A percentile compares a stretch with the other conserved stretches of the same genome.
Conservation (phyloP, 2,888 invertebrate species). For the Steinernema carpocapsae region DNA sequence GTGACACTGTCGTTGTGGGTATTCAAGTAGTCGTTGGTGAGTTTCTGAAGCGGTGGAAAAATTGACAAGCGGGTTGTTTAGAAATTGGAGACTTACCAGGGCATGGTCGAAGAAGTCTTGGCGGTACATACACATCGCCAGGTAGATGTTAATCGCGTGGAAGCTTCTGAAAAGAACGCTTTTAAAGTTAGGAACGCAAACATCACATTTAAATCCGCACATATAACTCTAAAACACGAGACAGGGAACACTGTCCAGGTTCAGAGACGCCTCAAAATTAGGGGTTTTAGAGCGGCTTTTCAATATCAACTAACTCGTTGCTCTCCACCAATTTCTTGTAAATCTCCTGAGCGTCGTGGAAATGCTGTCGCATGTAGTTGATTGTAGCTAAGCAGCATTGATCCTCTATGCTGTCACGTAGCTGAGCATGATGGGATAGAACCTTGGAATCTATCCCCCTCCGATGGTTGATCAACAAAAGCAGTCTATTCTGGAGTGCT, state of each 20-base stretch:
- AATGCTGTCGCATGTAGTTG: slow-evolving; percentile 92
- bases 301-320: slow-evolving; percentile 77
- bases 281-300: slow-evolving; percentile 13
- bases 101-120: slow-evolving; percentile 19
- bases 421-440: slow-evolving; percentile 82
- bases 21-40: slow-evolving; percentile 81
- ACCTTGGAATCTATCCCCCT: slow-evolving; percentile 84
- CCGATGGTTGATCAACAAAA: slow-evolving; percentile 92
- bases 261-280: no score
- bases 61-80: background rate
- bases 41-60: slow-evolving; percentile 3
- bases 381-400: slow-evolving; percentile 93
- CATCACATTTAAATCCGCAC: no score
- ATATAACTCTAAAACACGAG: no score
- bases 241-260: no score
- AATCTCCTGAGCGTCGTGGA: slow-evolving; percentile 97
- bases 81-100: slow-evolving; percentile 43
- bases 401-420: slow-evolving; percentile 90
- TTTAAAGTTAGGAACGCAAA: no score
- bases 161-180: slow-evolving; percentile 78
- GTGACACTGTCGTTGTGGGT: slow-evolving; percentile 90
- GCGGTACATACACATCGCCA: slow-evolving; percentile 69
- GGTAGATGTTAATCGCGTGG: slow-evolving; percentile 92
- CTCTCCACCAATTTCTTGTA: slow-evolving; percentile 90
- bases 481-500: slow-evolving; percentile 79